phyloP scores from a whole-genome alignment of 2,888 invertebrate species.

The Drosophila hamatofila region DNA sequence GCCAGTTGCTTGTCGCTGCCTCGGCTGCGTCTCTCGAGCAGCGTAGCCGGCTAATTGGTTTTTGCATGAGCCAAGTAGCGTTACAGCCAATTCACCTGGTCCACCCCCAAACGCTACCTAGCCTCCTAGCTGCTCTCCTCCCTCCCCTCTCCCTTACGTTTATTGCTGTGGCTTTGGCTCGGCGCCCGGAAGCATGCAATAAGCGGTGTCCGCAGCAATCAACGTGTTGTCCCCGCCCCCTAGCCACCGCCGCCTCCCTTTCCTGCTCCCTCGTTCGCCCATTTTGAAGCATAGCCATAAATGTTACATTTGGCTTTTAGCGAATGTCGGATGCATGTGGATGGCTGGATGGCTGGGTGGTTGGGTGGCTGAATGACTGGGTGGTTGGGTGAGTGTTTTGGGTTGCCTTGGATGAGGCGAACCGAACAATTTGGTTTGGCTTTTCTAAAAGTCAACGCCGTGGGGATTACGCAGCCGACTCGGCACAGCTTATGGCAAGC shows the following conservation, averaged over 20 bases:
- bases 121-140: background rate
- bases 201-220: slow-evolving; percentile 72
- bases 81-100: slow-evolving; percentile 36
- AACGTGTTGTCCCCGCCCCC: slow-evolving; percentile 43
- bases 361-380: background rate
- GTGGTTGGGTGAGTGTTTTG: slow-evolving; percentile 7
- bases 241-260: background rate
- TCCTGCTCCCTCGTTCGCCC: slow-evolving; percentile 26
- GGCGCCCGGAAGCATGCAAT: slow-evolving; percentile 65
- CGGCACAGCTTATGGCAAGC: slow-evolving; percentile 35
- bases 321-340: slow-evolving; percentile 18
- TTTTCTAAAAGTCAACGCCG: slow-evolving; percentile 59
- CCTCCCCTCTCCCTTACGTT: slow-evolving; percentile 6
- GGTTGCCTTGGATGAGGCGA: slow-evolving; percentile 44
- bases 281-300: slow-evolving; percentile 72
- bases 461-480: slow-evolving; percentile 24
- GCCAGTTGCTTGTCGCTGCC: slow-evolving; percentile 10
- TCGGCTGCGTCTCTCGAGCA: slow-evolving; percentile 10
- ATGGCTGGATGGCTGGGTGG: background rate
- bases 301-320: slow-evolving; percentile 75
- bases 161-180: slow-evolving; percentile 50
- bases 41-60: slow-evolving; percentile 64
- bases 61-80: slow-evolving; percentile 54
- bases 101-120: slow-evolving; percentile 12
- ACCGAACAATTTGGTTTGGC: slow-evolving; percentile 70